phyloP scores from a whole-genome alignment of 1,140 invertebrate species.

The Oscheius sp. region DNA sequence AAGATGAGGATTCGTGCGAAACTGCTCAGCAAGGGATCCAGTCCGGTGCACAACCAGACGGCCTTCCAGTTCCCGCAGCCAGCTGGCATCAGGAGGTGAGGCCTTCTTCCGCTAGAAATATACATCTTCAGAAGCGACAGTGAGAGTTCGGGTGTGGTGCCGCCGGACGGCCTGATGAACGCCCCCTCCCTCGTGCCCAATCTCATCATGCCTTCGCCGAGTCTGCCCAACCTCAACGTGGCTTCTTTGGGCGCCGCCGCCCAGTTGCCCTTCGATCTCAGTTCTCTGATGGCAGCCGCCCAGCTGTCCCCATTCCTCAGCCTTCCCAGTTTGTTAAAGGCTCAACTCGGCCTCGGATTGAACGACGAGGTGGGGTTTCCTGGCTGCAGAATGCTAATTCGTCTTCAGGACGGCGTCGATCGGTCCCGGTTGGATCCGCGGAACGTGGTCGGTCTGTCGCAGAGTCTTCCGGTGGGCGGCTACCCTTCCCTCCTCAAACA shows the following conservation, averaged over 20 bases:
- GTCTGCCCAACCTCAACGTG: conserved; percentile 49
- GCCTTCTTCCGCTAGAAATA: neutral
- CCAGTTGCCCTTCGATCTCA: conserved; percentile 29
- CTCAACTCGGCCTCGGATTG: conserved; percentile 15
- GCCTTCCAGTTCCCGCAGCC: conserved; percentile 38
- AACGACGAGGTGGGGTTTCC: conserved; percentile 28
- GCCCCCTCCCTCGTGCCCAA: conserved; percentile 40
- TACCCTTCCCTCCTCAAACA: conserved; percentile 59
- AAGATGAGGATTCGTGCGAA: conserved; percentile 57
- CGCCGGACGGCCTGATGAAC: conserved; percentile 17
- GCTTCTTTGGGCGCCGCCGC: neutral
- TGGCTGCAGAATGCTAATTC: neutral
- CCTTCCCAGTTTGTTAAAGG: conserved; percentile 35
- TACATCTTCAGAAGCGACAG: conserved; percentile 47
- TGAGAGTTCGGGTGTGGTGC: conserved; percentile 33
- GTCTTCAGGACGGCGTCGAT: conserved; percentile 1
- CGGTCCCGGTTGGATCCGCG: neutral
- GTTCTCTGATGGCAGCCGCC: conserved; percentile 45
- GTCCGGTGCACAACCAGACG: conserved; percentile 31
- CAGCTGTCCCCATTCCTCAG: conserved; percentile 41
- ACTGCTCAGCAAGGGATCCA: conserved; percentile 54
- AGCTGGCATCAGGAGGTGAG: neutral
- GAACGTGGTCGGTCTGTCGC: neutral
- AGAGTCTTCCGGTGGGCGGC: conserved; percentile 46
- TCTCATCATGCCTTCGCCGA: conserved; percentile 56